These are phyloP conservation scores for Peromyscus aztecus DNA, from an alignment of 2,797 vertebrate species.

Conservation along the genomic window DNA sequence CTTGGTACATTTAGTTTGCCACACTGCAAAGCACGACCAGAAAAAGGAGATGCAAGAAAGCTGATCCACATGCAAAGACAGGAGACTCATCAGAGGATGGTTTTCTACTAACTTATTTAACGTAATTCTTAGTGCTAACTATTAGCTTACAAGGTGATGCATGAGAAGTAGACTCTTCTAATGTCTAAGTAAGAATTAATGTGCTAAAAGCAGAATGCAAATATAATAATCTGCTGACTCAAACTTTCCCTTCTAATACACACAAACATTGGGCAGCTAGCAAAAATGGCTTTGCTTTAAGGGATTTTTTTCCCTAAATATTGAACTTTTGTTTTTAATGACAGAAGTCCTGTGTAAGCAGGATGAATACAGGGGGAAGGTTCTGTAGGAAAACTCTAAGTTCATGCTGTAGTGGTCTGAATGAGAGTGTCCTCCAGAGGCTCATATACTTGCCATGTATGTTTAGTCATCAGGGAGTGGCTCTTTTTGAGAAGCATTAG, in stretches of 20 bases:
- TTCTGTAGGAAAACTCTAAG: constrained; percentile 20
- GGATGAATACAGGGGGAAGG: not conserved
- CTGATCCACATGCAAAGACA: not conserved
- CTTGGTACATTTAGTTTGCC: not conserved
- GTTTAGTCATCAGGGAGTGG: not conserved
- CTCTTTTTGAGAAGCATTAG: not conserved
- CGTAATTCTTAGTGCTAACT: not conserved
- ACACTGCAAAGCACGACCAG: not conserved
- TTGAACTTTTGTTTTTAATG: not conserved
- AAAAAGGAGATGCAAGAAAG: not conserved
- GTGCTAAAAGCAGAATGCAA: not conserved
- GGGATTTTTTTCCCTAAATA: not conserved
- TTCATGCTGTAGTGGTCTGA: not conserved
- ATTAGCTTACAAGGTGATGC: constrained; percentile 18
- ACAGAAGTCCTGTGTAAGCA: not conserved
- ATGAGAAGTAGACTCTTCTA: not conserved
- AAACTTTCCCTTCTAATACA: constrained; percentile 36
- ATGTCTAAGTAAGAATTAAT: not conserved
- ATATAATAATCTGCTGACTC: not conserved
- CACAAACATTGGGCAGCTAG: not conserved
- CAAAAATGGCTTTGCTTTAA: constrained; percentile 29
- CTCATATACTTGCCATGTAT: not conserved
- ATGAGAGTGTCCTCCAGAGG: not conserved
- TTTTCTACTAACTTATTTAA: not conserved
- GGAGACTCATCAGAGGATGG: not conserved